Evolutionary conservation across 2,888 invertebrate species (phyloP), one percentile per base, ranked within the genome.

Genomic region (Alloplasta piceator): DNA sequence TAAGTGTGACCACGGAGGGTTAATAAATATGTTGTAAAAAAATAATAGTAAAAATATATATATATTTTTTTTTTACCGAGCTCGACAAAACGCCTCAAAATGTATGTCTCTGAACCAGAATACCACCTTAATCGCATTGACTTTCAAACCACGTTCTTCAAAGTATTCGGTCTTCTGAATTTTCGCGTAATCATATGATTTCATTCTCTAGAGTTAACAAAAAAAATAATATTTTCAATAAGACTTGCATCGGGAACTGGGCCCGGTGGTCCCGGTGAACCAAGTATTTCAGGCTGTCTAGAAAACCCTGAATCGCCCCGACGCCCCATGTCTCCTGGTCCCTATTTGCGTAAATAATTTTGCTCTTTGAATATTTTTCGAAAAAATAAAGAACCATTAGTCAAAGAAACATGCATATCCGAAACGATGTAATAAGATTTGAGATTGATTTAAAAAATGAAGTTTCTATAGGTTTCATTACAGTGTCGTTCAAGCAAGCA

Each of bases 181-280:
- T 26, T 3, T 26, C 26, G 26, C 26, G 26, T 26, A 3, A 2
- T 26, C 26, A 26, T 26, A 26, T 26, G 1, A 26, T 26, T 26
- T 26, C 3, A 26, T 26, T 26, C 26, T 26, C 26, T 26, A 26
- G 26, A 3, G 26, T 26, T 26, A 26, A n/a, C n/a, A n/a, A n/a
- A 26, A 26, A 26, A 26, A 26, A 26, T 1, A 26, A 26, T 26
- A 26, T 26, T 26, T 26, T 26, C 26, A 26, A 26, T 26, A 26
- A 26, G 64, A 86, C 93, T 93, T 87, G 95, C 95, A 92, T 96
- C 96, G 50, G 96, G 96, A 85, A 94, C 93, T 0, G 94, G 94
- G 58, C 97, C 97, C 10, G 96, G 94, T 2, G 95, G 93, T 10
- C 97, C 97, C 0, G 95, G 95, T 10, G 84, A 82, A 1, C 89